Base-by-base conservation (phyloP, 2,113 vertebrate species). In the Oxyruncus cristatus region DNA sequence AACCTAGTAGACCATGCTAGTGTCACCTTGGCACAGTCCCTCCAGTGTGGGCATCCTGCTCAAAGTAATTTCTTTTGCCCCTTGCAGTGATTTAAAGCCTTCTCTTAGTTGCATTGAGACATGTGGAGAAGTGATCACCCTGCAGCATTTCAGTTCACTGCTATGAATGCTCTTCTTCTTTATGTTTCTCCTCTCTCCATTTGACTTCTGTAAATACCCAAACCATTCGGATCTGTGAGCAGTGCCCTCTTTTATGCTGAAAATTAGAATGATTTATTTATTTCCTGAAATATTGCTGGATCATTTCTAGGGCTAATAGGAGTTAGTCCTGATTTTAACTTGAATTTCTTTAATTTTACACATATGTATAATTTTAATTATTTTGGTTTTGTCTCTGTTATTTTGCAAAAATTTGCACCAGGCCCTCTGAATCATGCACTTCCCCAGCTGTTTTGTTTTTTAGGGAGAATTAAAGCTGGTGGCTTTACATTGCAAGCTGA, bases 321-420 rank as follows among this genome's bases (percentile, higher is more conserved):
- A 94, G 53, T 85, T 65, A 72, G 89, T 85, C 93, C 95, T 97
- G 96, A 92, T 87, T 95, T 97, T 97, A 89, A 97, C 97, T 98
- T 98, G 97, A 97, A 97, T 96, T 94, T 95, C 33, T 92, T 76
- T 73, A 56, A 27, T 65, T 93, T 88, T 92, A 74, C 15, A 5
- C 61, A 12, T 67, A 42, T 85, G 62, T 93, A 28, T 91, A 32
- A 30, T 96, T 95, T 56, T 62, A 94, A 63, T 73, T 80, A 32
- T 65, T 55, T 56, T 82, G 61, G 35, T 58, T 88, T 93, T 84
- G 32, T 87, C 52, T 82, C 53, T 92, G 89, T 88, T 79, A 91
- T 47, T 93, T 95, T 87, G 94, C 94, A 93, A 85, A 89, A 90
- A 83, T 97, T 97, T 98, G 96, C 95, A 97, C 95, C 56, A 11